Evolutionary conservation across 2,888 invertebrate species (phyloP).

Genomic region (Diaprepes abbreviatus): DNA sequence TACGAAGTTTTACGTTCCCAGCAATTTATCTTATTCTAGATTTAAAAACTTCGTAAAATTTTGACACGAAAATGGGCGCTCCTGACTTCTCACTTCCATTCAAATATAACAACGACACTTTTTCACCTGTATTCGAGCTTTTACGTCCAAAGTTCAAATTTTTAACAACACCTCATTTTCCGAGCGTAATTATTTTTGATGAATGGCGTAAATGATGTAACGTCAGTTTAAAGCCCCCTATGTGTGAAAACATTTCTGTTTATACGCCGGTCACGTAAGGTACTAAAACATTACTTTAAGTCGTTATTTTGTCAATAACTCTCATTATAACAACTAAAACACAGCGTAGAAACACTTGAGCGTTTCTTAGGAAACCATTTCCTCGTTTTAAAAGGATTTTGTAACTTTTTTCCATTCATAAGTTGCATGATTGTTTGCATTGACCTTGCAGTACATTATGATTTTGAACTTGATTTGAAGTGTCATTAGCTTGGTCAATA

Average conservation of each 20-base stretch:
- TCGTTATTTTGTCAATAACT: slow-evolving; percentile 13
- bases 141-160: slow-evolving; percentile 4
- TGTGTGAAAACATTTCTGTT: slow-evolving; percentile 13
- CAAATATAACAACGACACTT: no score
- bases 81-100: no score
- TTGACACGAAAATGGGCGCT: no score
- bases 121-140: background rate
- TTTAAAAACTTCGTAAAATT: no score
- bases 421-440: background rate
- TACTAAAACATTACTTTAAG: slow-evolving; percentile 11
- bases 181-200: slow-evolving; percentile 9
- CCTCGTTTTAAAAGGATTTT: background rate
- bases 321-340: slow-evolving; percentile 5
- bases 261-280: slow-evolving; percentile 10
- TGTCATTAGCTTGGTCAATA: slow-evolving; percentile 18
- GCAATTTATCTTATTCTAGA: no score
- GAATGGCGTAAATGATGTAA: background rate
- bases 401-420: slow-evolving; percentile 11
- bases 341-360: background rate
- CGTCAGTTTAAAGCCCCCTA: background rate
- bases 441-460: slow-evolving; percentile 9
- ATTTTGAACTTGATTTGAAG: slow-evolving; percentile 2
- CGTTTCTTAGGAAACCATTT: background rate
- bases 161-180: background rate
- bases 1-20: no score